These are phyloP conservation scores for Ara ararauna DNA, from an alignment of 2,797 vertebrate species.

Conservation along the genomic window DNA sequence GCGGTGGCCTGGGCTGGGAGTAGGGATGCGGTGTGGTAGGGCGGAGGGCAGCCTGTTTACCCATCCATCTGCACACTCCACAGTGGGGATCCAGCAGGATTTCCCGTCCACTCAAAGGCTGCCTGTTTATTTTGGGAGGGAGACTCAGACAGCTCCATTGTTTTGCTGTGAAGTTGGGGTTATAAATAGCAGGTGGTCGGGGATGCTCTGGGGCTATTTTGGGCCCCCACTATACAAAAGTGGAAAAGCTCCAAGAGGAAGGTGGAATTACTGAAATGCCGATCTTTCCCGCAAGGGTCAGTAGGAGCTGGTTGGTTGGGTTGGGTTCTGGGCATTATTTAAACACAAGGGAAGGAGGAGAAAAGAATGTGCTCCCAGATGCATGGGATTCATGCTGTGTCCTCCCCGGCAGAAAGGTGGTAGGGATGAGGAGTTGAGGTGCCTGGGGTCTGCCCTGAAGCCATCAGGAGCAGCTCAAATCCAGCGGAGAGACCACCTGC, in stretches of 20 bases:
- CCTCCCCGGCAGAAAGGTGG: not conserved
- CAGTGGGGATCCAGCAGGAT: conserved; percentile 72
- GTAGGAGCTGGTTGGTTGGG: conserved; percentile 21
- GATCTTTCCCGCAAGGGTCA: conserved; percentile 55
- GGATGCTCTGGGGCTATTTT: conserved; percentile 68
- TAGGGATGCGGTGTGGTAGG: not conserved
- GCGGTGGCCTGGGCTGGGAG: not conserved
- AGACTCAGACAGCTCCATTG: conserved; percentile 72
- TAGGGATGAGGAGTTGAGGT: not conserved
- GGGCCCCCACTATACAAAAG: conserved; percentile 67
- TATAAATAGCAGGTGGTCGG: conserved; percentile 75
- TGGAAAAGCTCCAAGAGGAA: conserved; percentile 72
- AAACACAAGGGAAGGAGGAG: not conserved
- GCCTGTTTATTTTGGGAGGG: conserved; percentile 77
- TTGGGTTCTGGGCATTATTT: conserved; percentile 41
- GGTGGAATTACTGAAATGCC: conserved; percentile 63
- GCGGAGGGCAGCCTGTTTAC: conserved; percentile 53
- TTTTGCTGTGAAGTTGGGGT: conserved; percentile 54
- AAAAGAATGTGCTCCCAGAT: not conserved
- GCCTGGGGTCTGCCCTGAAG: not conserved
- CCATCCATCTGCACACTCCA: conserved; percentile 38
- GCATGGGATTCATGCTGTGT: not conserved
- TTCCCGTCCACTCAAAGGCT: conserved; percentile 71
- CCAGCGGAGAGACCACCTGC: not conserved
- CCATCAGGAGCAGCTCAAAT: not conserved